Evolutionary conservation across 2,797 vertebrate genomes (phyloP), one percentile per base, ranked within the genome.

Genomic region (Acrossocheilus fasciatus): DNA sequence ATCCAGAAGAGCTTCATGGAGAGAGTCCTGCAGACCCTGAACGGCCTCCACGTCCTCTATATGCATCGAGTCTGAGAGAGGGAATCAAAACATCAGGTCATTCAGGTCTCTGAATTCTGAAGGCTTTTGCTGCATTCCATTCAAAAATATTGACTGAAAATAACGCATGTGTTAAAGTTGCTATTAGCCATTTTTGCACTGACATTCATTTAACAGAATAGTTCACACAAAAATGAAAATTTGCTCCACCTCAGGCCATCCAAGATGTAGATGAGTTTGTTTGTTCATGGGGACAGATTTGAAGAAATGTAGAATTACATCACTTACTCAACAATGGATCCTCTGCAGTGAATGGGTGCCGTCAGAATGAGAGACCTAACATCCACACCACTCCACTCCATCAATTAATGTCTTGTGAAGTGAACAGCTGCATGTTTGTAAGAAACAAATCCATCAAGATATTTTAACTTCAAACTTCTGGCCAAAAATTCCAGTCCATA

Each of bases 11-110:
- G 98, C 98, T 90, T 97, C 98, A 0, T 99, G 98, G 18, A 99
- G 96, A 87, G 98, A 97, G 0, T 99, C 98, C 95, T 99, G 98
- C 74, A 99, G 97, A 90, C 97, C 97, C 95, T 99, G 98, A 43
- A 99, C 98, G 0, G 97, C 98, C 84, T 98, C 97, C 0, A 95
- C 93, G 30, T 99, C 98, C 90, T 99, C 98, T 92, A 99, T 98
- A 90, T 99, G 97, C 97, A 99, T 98, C 78, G 98, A 99, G 92
- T 99, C 98, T 99, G 88, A 87, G 91, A 81, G 50, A 73, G 30
- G 39, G n/a, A 70, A 62, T 45, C 8, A 79, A 79, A 62, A 62
- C 36, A 43, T 62, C 4, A 34, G 1, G 15, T 47, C 15, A 9
- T 34, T 52, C n/a, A 62, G 59, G n/a, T 76, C 17, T 34, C 26